phyloP scores from a whole-genome alignment of 2,113 vertebrate genomes.

The Tragelaphus buxtoni region DNA sequence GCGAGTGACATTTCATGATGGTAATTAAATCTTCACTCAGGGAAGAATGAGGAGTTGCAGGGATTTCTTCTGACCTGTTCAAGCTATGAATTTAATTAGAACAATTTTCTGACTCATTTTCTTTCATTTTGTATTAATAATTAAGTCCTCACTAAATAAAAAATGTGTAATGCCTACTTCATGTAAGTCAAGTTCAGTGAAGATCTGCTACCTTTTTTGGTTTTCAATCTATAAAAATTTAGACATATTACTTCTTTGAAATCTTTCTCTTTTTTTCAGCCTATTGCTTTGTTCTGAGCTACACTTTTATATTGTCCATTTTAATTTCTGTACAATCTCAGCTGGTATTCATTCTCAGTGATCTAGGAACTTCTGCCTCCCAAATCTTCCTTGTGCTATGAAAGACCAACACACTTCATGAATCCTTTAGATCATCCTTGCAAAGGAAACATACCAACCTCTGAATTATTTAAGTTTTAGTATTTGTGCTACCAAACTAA shows the following conservation, averaged over 20 bases:
- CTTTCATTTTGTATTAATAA: neutral
- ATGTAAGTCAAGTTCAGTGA: neutral
- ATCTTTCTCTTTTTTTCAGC: neutral
- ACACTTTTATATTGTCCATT: neutral
- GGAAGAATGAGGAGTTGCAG: neutral
- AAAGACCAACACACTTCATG: neutral
- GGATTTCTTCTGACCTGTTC: slow-evolving; percentile 20
- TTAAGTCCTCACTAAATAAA: neutral
- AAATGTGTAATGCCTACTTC: neutral
- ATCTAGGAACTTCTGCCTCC: neutral
- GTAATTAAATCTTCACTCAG: slow-evolving; percentile 40
- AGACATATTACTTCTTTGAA: neutral
- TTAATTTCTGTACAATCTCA: neutral
- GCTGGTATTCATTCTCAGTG: neutral
- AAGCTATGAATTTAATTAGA: slow-evolving; percentile 30
- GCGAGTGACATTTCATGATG: neutral
- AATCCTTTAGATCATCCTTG: neutral
- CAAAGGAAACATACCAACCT: neutral
- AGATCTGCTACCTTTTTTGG: neutral
- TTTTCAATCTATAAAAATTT: neutral
- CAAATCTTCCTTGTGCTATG: neutral
- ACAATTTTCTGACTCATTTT: slow-evolving; percentile 5
- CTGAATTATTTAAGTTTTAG: neutral
- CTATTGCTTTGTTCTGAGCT: neutral
- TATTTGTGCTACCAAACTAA: neutral